Evolutionary conservation across 2,797 vertebrate species (phyloP).

Genomic region (Tokudaia muenninki): DNA sequence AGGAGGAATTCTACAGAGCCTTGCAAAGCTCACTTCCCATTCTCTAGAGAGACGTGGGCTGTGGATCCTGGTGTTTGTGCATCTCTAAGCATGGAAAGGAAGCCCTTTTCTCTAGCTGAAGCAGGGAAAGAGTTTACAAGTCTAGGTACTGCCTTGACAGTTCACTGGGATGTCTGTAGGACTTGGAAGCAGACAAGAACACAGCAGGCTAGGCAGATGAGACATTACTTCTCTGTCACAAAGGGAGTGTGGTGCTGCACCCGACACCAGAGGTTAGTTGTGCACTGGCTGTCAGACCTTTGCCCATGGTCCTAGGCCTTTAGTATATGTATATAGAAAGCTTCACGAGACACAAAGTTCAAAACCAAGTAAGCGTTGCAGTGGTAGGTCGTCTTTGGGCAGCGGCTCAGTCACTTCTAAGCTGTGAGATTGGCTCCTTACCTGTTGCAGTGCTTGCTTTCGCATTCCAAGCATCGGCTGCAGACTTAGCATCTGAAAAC

Average conservation of each 20-base stretch:
- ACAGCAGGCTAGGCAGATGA: background rate
- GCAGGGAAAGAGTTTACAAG: background rate
- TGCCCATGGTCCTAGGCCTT: background rate
- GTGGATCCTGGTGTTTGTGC: background rate
- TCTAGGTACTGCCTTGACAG: background rate
- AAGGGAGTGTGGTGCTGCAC: background rate
- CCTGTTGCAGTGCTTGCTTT: background rate
- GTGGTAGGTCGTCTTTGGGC: background rate
- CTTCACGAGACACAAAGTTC: background rate
- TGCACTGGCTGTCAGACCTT: background rate
- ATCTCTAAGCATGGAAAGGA: background rate
- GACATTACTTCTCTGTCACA: background rate
- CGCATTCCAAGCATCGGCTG: background rate
- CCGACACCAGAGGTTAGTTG: background rate
- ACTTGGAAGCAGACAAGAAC: background rate
- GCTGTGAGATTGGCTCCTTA: background rate
- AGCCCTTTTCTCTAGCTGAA: background rate
- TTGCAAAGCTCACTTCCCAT: slow-evolving; percentile 12
- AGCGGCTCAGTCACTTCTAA: background rate
- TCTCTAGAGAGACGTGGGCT: slow-evolving; percentile 19
- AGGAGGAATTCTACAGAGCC: background rate
- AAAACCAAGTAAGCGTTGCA: background rate
- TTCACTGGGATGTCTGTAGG: background rate
- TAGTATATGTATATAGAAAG: background rate
- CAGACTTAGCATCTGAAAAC: background rate